phyloP scores from a whole-genome alignment of 2,888 invertebrate species.

The Nomada fucata region DNA sequence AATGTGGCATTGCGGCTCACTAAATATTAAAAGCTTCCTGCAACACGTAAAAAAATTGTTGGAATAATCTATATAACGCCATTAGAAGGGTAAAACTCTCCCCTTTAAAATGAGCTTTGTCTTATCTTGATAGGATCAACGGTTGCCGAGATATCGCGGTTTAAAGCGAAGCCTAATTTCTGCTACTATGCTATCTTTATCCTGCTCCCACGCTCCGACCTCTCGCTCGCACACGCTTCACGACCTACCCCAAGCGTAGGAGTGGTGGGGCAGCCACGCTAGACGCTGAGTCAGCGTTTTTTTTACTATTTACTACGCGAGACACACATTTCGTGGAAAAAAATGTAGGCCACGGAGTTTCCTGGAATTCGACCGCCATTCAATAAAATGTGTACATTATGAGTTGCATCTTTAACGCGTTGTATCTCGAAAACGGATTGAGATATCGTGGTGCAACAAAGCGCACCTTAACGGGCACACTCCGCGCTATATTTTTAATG shows the following conservation, averaged over 20 bases:
- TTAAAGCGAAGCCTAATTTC: neutral
- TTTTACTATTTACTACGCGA: constrained; percentile 4
- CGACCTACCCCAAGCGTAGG: neutral
- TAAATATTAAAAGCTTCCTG: too few species aligned
- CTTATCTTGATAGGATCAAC: neutral
- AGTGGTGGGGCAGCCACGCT: neutral
- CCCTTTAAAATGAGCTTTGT: neutral
- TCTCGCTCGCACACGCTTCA: neutral
- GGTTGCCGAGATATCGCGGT: neutral
- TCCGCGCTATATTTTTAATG: neutral
- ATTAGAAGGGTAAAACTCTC: neutral
- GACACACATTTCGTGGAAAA: neutral
- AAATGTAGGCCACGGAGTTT: neutral
- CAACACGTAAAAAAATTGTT: too few species aligned
- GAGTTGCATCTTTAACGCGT: neutral
- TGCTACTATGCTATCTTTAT: neutral
- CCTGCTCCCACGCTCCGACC: neutral
- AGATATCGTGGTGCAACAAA: neutral
- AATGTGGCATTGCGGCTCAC: too few species aligned
- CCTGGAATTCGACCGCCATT: neutral
- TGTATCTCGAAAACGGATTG: neutral
- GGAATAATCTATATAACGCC: neutral
- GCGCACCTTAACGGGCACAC: neutral
- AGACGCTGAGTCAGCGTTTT: neutral
- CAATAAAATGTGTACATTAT: neutral